Evolutionary conservation across 2,113 vertebrate genomes (phyloP).

Genomic region (Calyptomena viridis): DNA sequence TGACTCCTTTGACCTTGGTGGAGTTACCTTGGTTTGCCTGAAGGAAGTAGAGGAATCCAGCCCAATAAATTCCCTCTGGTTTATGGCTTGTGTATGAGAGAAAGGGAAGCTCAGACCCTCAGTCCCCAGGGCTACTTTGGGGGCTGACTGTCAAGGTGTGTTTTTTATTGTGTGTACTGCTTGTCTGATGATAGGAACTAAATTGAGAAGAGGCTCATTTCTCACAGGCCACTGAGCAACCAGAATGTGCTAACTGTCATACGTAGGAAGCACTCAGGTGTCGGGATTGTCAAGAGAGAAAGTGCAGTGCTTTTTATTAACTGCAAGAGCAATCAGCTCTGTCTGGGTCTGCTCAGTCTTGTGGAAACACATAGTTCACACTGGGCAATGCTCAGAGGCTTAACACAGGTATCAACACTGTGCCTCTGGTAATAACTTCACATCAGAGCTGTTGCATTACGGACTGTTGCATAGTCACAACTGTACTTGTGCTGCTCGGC

Average conservation of each 20-base stretch:
- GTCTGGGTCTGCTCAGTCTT: constrained; percentile 66
- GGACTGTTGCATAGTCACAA: not conserved
- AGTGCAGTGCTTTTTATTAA: constrained; percentile 65
- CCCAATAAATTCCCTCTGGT: not conserved
- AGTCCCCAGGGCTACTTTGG: constrained; percentile 28
- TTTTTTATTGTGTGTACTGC: constrained; percentile 55
- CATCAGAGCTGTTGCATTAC: constrained; percentile 36
- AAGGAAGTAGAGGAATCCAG: not conserved
- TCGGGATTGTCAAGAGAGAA: constrained; percentile 65
- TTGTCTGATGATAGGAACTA: constrained; percentile 67
- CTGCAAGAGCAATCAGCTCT: constrained; percentile 68
- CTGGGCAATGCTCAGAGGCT: constrained; percentile 53
- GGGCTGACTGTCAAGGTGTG: constrained; percentile 49
- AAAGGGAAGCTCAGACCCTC: not conserved
- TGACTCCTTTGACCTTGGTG: not conserved
- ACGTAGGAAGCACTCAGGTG: constrained; percentile 62
- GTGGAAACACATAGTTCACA: constrained; percentile 68
- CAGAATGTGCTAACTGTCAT: constrained; percentile 69
- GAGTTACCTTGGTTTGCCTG: not conserved
- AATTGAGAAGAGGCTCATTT: constrained; percentile 67
- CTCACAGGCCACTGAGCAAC: constrained; percentile 64
- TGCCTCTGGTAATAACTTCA: constrained; percentile 49
- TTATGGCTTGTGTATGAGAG: not conserved
- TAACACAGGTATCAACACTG: constrained; percentile 59
- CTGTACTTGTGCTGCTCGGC: not conserved